A percentile compares a stretch with the other conserved stretches of the same genome.
phyloP scores from a whole-genome alignment of 1,140 invertebrate genomes.

The Dinothrombium tinctorium region DNA sequence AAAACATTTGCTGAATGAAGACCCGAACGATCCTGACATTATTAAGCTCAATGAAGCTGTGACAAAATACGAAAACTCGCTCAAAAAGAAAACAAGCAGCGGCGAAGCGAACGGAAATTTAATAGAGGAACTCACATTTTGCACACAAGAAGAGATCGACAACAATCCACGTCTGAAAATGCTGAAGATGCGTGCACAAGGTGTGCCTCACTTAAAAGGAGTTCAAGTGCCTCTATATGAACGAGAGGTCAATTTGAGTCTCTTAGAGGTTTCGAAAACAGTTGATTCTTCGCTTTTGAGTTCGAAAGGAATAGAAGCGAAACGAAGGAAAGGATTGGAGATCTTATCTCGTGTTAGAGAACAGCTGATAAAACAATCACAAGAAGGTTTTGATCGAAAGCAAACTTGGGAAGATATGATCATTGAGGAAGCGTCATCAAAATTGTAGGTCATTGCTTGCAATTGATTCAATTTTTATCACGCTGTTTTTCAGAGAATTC shows the following conservation, averaged over 20 bases:
- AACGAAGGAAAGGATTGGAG: conserved; percentile 23
- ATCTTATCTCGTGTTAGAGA: conserved; percentile 22
- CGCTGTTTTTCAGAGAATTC: conserved; percentile 23
- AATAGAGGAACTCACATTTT: conserved; percentile 31
- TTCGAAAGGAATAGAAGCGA: conserved; percentile 23
- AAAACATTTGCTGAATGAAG: no score
- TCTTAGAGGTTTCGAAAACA: conserved; percentile 16
- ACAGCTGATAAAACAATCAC: conserved; percentile 27
- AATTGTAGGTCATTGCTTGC: conserved; percentile 30
- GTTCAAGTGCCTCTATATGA: conserved; percentile 23
- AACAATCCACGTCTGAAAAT: conserved; percentile 34
- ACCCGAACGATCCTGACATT: no score
- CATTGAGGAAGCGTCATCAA: conserved; percentile 34
- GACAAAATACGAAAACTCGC: no score
- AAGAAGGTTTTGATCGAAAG: conserved; percentile 25
- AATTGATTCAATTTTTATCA: conserved; percentile 6
- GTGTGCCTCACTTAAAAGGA: conserved; percentile 25
- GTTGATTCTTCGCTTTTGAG: conserved; percentile 16
- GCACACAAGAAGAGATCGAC: conserved; percentile 28
- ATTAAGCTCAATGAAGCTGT: no score
- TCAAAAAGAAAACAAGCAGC: background rate
- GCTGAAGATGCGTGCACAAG: conserved; percentile 33
- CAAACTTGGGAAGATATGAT: conserved; percentile 32
- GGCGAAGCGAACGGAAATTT: conserved; percentile 6
- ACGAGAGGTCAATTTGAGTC: conserved; percentile 23